Evolutionary conservation across 2,888 invertebrate genomes (phyloP).

Genomic region (Litoditis marina): DNA sequence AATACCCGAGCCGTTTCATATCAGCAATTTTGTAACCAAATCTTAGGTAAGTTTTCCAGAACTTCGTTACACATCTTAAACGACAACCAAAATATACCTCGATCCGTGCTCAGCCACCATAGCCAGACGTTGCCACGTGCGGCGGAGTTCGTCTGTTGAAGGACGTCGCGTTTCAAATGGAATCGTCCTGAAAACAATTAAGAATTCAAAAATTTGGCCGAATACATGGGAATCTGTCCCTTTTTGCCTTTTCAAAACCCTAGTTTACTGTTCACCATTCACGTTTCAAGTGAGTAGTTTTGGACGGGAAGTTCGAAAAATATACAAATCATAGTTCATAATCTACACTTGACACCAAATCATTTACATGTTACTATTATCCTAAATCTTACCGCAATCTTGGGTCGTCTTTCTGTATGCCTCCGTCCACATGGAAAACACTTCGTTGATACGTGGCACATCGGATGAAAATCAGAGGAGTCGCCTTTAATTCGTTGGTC

Average conservation of each 20-base stretch:
- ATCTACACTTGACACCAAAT: neutral
- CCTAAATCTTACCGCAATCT: conserved; percentile 23
- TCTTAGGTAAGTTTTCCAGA: no score
- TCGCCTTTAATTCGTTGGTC: conserved; percentile 71
- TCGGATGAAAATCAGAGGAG: conserved; percentile 75
- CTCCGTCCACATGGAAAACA: conserved; percentile 75
- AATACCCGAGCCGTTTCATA: no score
- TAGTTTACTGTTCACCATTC: no score
- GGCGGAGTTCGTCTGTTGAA: conserved; percentile 76
- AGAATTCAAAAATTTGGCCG: conserved; percentile 2
- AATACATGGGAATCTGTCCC: no score
- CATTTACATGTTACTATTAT: neutral
- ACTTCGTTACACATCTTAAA: no score
- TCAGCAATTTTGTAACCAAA: no score
- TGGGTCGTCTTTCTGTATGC: conserved; percentile 65
- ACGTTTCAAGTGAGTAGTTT: no score
- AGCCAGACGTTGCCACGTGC: conserved; percentile 67
- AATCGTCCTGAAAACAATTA: conserved; percentile 65
- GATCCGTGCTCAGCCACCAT: conserved; percentile 32
- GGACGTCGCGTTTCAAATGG: conserved; percentile 81
- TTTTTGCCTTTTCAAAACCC: no score
- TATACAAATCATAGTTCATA: no score
- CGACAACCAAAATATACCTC: conserved; percentile 4
- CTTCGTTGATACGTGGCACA: conserved; percentile 74
- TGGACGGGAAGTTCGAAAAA: no score